Evolutionary conservation across 1,140 invertebrate genomes (phyloP), one percentile per base, ranked within the genome.

Genomic region (Lanistes nyassanus): DNA sequence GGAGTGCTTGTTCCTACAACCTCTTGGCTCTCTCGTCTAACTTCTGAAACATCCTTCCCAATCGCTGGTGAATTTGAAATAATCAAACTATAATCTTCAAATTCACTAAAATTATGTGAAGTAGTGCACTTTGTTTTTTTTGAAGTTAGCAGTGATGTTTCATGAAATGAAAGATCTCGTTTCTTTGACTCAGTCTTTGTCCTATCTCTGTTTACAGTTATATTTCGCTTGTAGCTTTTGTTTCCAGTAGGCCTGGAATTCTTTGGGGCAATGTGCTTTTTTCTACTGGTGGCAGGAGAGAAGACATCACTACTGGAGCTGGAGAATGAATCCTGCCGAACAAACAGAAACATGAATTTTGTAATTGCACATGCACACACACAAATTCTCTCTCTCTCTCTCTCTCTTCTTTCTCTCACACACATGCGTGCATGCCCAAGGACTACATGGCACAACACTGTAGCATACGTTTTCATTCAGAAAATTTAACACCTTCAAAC

Each of bases 81-180:
- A 23, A 77, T 58, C 36, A 86, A 62, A 74, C 82, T 83, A 65
- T 86, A 86, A 60, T 81, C 80, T 66, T 86, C 84, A 82, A 86
- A 84, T 51, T 86, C 83, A 76, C 83, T 86, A 73, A 86, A 86
- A 67, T 84, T 83, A 19, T 80, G 66, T 23, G 77, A 76, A 13
- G n/a, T 68, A 56, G 23, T 9, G 23, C 31, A 74, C n/a, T 76
- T 76, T n/a, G 53, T 53, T 65, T 39, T 55, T 31, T 62, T 56
- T 66, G 26, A 7, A 31, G 19, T 66, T 37, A 70, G 51, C 55
- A 42, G 5, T 55, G 65, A 21, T 29, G 42, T 60, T 60, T 47
- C 60, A 73, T 77, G 37, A 26, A n/a, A 55, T 6, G 72, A 74
- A 7, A 31, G 29, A 31, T 42, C 67, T 67, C 51, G 39, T 31